Conservation (phyloP, 2,797 vertebrate species). For the Catamblyrhynchus diadema region DNA sequence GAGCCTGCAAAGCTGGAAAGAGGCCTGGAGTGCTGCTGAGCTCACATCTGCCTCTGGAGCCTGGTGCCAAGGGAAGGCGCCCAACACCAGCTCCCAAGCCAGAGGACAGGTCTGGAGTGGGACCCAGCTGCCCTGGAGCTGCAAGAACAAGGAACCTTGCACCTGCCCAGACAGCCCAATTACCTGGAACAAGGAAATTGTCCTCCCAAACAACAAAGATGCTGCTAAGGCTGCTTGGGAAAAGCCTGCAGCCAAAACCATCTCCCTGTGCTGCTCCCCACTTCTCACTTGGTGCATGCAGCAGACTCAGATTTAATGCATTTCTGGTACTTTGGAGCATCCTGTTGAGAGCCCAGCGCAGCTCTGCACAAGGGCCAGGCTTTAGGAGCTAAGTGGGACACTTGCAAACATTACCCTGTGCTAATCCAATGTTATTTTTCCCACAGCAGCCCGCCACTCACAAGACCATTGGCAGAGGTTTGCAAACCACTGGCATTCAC, state of each 20-base stretch:
- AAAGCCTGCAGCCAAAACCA: accelerated
- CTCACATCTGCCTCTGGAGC: neutral
- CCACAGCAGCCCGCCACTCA: neutral
- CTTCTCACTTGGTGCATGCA: neutral
- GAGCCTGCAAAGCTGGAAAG: neutral
- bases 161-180: neutral
- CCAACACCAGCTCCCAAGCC: neutral
- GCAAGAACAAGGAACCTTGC: neutral
- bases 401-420: neutral
- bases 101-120: neutral
- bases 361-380: neutral
- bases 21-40: neutral
- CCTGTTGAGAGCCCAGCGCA: accelerated
- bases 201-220: neutral
- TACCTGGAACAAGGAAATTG: accelerated
- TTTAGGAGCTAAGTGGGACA: neutral
- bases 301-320: neutral
- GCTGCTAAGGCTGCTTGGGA: neutral
- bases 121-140: neutral
- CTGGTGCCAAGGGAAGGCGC: neutral
- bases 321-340: neutral
- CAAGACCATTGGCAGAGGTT: neutral
- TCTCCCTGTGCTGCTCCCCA: neutral
- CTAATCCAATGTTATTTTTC: neutral
- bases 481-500: neutral